Evolutionary conservation across 2,113 vertebrate species (phyloP), one percentile per base, ranked within the genome.

Genomic region (Cariama cristata): DNA sequence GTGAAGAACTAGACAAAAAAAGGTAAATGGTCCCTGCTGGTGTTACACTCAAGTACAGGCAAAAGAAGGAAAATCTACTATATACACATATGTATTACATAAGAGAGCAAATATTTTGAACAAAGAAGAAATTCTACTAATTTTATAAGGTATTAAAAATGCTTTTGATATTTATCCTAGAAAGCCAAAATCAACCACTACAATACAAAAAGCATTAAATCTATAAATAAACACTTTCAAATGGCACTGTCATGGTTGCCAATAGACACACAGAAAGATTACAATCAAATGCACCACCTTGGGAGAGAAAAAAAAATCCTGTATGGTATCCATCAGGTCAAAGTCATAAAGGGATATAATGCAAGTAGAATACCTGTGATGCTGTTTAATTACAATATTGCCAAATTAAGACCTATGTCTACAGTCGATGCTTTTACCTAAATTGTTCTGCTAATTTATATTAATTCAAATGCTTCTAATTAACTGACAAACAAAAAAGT

Each of bases 391-490:
- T 90, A 47, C 14, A 74, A 91, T 28, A 79, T 1, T 45, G 79
- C 69, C 73, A 85, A 79, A 88, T 93, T 79, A 96, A 83, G 55
- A 68, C 24, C 68, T 87, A 56, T 40, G 55, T 44, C 49, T 77
- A 74, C 49, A 93, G 80, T 50, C 79, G 49, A 71, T 79, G 63
- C 74, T 88, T 58, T 94, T 72, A 87, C 20, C 42, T 91, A 79
- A 94, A 85, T 60, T 75, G 16, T 87, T 80, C 14, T 91, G 44
- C n/a, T 85, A 79, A 86, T 92, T 86, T 88, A 50, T 74, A 75
- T 74, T 80, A 44, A 93, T 94, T 72, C 14, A 90, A 88, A 82
- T 58, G 76, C 33, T 90, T 91, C 94, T 97, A 96, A 97, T 96
- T 94, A 95, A 93, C 88, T 92, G 80, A 58, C 24, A 97, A 83